These are phyloP conservation scores for Pandion haliaetus DNA, from an alignment of 2,113 vertebrate species.

Conservation along the genomic window DNA sequence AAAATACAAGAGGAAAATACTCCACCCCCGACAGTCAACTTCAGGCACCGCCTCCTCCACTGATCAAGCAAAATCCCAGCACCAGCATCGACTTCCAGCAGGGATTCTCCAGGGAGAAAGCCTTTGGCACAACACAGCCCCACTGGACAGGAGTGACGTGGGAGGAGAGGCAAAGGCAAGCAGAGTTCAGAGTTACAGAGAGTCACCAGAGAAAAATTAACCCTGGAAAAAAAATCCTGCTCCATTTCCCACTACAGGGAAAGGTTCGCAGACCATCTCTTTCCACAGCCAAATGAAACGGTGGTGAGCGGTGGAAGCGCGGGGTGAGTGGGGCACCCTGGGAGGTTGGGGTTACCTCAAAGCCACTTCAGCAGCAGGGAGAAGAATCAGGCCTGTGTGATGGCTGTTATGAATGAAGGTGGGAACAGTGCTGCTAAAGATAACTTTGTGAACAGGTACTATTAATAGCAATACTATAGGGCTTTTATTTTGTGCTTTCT, in stretches of 20 bases:
- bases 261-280: neutral
- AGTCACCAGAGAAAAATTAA: constrained; percentile 26
- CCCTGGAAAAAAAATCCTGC: neutral
- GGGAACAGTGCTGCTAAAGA: constrained; percentile 18
- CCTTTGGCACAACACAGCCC: neutral
- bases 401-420: constrained; percentile 17
- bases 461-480: constrained; percentile 19
- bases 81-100: neutral
- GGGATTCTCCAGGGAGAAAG: constrained; percentile 37
- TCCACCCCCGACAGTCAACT: neutral
- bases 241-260: neutral
- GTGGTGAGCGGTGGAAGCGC: neutral
- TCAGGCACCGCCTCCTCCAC: neutral
- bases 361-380: neutral
- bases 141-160: neutral
- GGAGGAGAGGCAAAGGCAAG: constrained; percentile 33
- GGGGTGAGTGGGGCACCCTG: neutral
- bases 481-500: neutral
- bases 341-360: neutral
- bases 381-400: neutral
- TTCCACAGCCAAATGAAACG: neutral
- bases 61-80: neutral
- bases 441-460: constrained; percentile 16
- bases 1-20: neutral
- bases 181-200: neutral